Evolutionary conservation across 1,140 invertebrate genomes (phyloP).

Genomic region (Drusus annulatus): DNA sequence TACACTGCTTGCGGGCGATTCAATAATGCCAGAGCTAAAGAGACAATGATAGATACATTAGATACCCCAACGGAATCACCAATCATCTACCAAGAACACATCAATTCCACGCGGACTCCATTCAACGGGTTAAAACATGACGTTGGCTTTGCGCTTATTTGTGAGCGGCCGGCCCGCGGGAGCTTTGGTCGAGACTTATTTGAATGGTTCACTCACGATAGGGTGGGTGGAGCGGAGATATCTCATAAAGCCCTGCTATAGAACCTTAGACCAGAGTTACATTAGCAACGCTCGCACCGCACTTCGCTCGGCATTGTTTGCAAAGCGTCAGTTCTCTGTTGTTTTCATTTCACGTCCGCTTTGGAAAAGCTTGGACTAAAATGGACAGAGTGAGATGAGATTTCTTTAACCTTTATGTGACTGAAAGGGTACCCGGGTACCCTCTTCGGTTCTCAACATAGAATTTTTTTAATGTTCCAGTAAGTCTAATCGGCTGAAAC

Average conservation of each 20-base stretch:
- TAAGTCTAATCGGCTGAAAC: too few relatives aligned
- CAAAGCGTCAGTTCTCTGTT: too few relatives aligned
- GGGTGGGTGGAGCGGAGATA: background rate
- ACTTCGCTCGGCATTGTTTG: too few relatives aligned
- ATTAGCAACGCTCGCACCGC: background rate
- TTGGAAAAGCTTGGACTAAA: too few relatives aligned
- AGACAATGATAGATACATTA: background rate
- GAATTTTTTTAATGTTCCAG: too few relatives aligned
- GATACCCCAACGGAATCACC: background rate
- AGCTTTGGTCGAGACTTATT: background rate
- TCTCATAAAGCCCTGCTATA: too few relatives aligned
- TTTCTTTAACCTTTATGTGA: too few relatives aligned
- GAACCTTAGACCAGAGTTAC: background rate
- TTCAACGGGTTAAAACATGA: constrained; percentile 18
- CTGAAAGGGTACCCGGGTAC: too few relatives aligned
- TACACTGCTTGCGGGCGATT: background rate
- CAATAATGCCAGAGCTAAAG: background rate
- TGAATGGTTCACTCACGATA: background rate
- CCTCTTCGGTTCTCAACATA: too few relatives aligned
- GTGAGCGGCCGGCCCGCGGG: background rate
- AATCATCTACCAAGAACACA: constrained; percentile 5
- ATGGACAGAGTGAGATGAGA: too few relatives aligned
- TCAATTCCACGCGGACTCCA: constrained; percentile 4
- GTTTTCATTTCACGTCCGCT: too few relatives aligned
- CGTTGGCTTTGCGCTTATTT: constrained; percentile 5